Evolutionary conservation across 2,113 vertebrate genomes (phyloP).

Genomic region (human (Homo sapiens)): GRCh38 chr15:43480501-43481000

Average conservation of each 20-base stretch:
- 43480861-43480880: slow-evolving; percentile 10
- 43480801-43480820: neutral
- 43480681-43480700: neutral
- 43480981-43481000: slow-evolving; percentile 23
- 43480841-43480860: neutral
- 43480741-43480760: slow-evolving; percentile 2
- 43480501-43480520: slow-evolving; percentile 48
- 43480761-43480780: slow-evolving; percentile 42
- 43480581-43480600: neutral
- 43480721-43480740: slow-evolving; percentile 31
- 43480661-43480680: neutral
- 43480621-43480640: neutral
- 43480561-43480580: neutral
- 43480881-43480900: slow-evolving; percentile 80
- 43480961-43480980: slow-evolving; percentile 55
- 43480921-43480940: slow-evolving; percentile 54
- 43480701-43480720: neutral
- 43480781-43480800: slow-evolving; percentile 35
- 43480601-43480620: neutral
- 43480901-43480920: neutral
- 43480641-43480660: slow-evolving; percentile 12
- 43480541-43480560: neutral
- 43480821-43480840: neutral
- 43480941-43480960: slow-evolving; percentile 42
- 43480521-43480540: neutral